Evolutionary conservation across 2,888 invertebrate genomes (phyloP).

Genomic region (Synanthedon formicaeformis): DNA sequence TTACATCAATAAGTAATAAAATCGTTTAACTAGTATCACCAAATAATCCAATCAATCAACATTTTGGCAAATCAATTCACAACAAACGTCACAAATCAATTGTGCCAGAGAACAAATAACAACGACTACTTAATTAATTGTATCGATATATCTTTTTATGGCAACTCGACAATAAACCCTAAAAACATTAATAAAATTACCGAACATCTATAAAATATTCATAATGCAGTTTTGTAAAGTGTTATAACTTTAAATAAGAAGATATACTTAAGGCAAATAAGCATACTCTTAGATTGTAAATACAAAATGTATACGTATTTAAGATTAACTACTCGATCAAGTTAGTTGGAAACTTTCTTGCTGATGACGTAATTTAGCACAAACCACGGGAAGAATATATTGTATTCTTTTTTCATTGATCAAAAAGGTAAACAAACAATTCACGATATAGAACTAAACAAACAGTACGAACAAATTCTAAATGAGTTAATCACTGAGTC

Average conservation of each 20-base stretch:
- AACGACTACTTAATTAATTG: conserved; percentile 23
- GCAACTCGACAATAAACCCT: conserved; percentile 26
- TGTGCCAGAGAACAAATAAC: conserved; percentile 22
- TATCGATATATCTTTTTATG: conserved; percentile 30
- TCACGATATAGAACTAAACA: no score
- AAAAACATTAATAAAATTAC: conserved; percentile 14
- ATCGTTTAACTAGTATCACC: conserved; percentile 57
- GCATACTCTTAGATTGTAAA: conserved; percentile 3
- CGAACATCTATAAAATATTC: conserved; percentile 8
- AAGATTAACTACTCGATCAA: no score
- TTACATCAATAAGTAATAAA: conserved; percentile 30
- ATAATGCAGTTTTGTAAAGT: conserved; percentile 14
- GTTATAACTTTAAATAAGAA: conserved; percentile 6
- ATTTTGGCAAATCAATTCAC: conserved; percentile 39
- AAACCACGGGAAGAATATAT: no score
- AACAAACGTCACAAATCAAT: conserved; percentile 44
- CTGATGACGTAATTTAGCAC: no score
- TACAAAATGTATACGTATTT: no score
- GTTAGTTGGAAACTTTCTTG: no score
- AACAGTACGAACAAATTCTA: no score
- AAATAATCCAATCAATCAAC: conserved; percentile 41
- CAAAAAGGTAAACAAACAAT: no score
- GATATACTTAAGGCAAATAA: conserved; percentile 15
- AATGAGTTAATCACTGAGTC: no score
- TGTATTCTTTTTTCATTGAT: no score